Conservation (phyloP, 2,888 invertebrate genomes). For the Pelosia muscerda region DNA sequence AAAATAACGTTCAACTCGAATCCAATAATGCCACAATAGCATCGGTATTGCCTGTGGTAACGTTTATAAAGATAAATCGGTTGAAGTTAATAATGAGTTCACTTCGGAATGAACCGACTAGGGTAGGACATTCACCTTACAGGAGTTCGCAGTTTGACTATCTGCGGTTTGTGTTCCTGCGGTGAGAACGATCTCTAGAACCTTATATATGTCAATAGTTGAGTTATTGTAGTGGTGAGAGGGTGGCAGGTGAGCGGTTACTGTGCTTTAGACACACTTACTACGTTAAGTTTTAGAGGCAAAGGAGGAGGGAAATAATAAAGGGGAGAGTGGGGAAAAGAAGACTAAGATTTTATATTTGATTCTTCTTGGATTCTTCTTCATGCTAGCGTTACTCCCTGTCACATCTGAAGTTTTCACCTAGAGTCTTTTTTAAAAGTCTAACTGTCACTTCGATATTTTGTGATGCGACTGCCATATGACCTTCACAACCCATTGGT, state of each 20-base stretch:
- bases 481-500: too few relatives aligned
- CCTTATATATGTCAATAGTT: not conserved
- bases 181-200: not conserved
- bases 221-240: not conserved
- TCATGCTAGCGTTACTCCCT: too few relatives aligned
- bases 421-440: too few relatives aligned
- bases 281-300: not conserved
- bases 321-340: not conserved
- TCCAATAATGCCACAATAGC: slow-evolving; percentile 1
- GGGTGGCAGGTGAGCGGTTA: not conserved
- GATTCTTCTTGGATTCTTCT: too few relatives aligned
- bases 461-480: too few relatives aligned
- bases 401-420: too few relatives aligned
- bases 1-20: not conserved
- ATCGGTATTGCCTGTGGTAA: not conserved
- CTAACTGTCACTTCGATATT: too few relatives aligned
- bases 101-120: not conserved
- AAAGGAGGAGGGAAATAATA: too few relatives aligned
- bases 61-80: slow-evolving; percentile 2
- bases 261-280: not conserved
- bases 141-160: not conserved
- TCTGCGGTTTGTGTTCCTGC: not conserved
- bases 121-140: not conserved
- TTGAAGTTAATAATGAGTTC: not conserved
- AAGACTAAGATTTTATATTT: not conserved